Conservation (phyloP, 2,113 vertebrate species). For the Aythya baeri region DNA sequence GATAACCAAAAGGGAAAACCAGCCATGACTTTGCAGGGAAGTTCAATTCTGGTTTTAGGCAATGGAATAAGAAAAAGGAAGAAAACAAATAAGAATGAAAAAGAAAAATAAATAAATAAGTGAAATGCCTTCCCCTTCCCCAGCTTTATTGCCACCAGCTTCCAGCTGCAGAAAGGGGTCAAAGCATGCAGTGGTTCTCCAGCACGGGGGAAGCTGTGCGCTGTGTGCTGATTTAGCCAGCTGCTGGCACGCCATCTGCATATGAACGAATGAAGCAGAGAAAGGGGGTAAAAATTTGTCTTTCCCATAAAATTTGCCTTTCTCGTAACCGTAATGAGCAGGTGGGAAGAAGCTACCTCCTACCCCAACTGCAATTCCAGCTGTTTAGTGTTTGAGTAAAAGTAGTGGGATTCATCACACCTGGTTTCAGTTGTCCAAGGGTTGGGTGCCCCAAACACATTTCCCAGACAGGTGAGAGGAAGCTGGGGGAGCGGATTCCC, state of each 20-base stretch:
- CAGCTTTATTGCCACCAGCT: background rate
- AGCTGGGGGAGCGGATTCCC: background rate
- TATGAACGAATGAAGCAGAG: background rate
- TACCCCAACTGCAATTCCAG: background rate
- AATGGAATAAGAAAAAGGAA: background rate
- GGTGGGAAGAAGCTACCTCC: background rate
- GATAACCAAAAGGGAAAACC: background rate
- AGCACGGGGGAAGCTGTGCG: rapidly evolving
- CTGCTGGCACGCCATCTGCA: rapidly evolving
- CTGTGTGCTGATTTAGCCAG: background rate
- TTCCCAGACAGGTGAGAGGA: background rate
- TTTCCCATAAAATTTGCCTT: background rate
- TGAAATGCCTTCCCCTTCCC: background rate
- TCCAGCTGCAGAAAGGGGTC: background rate
- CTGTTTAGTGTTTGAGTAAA: rapidly evolving
- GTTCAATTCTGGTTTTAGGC: background rate
- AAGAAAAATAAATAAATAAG: background rate
- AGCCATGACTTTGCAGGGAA: background rate
- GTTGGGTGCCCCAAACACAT: background rate
- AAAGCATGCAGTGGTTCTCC: background rate
- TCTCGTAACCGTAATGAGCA: background rate
- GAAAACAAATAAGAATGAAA: background rate
- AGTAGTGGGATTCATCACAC: background rate
- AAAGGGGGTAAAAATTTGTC: background rate
- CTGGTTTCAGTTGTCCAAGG: background rate